These are phyloP conservation scores for Halocaridina rubra DNA, from an alignment of 2,888 invertebrate species.

Conservation along the genomic window DNA sequence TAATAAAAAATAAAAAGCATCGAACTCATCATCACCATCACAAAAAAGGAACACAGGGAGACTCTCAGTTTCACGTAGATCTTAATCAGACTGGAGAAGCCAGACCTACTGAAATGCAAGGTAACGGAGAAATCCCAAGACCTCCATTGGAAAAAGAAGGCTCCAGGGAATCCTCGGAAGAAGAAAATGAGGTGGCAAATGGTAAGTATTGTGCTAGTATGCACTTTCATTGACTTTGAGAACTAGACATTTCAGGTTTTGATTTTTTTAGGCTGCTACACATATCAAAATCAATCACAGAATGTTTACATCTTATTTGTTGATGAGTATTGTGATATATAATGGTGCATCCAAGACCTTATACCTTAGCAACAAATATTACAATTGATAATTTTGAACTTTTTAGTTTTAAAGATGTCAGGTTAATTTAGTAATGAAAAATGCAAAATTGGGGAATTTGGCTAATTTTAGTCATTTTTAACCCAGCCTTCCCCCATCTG, in stretches of 20 bases:
- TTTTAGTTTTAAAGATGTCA: too few species aligned
- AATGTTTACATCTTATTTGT: neutral
- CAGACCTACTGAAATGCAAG: constrained; percentile 63
- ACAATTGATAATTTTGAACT: too few species aligned
- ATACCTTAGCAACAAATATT: neutral
- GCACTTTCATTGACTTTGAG: too few species aligned
- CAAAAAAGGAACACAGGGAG: constrained; percentile 25
- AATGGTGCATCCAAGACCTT: neutral
- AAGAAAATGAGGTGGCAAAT: constrained; percentile 69
- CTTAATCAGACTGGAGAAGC: constrained; percentile 29
- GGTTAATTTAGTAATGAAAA: neutral
- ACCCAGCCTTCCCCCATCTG: constrained; percentile 61
- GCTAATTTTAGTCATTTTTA: constrained; percentile 45
- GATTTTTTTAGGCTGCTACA: too few species aligned
- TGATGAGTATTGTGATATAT: neutral
- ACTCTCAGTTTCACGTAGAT: constrained; percentile 60
- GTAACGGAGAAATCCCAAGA: constrained; percentile 69
- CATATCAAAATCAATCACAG: too few species aligned
- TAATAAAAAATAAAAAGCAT: constrained; percentile 96
- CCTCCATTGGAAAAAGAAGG: constrained; percentile 75
- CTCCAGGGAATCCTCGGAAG: constrained; percentile 82
- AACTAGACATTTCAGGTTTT: too few species aligned
- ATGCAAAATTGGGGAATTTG: constrained; percentile 1
- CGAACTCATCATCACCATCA: constrained; percentile 65
- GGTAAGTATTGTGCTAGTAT: constrained; percentile 63